Evolutionary conservation across 2,888 invertebrate species (phyloP), one percentile per base, ranked within the genome.

Genomic region (Tetheella fluctuosa): DNA sequence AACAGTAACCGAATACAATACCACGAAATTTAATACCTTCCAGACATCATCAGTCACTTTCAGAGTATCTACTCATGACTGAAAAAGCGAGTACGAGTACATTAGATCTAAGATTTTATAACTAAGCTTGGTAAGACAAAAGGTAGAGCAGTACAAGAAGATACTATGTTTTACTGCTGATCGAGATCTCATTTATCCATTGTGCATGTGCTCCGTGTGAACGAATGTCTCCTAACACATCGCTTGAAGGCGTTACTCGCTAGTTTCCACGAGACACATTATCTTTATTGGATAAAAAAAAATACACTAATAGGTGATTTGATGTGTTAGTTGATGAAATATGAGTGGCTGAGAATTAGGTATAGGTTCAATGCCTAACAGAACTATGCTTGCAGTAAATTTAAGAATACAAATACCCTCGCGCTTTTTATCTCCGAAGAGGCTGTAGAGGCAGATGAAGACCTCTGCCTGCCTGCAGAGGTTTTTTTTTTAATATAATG

Each of bases 221-320:
- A 74, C 48, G 25, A 12, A 34, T 23, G 42, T 42, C 42, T 42
- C 42, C 7, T 17, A 42, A 17, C 42, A 42, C 48, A 34, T 34
- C 10, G 7, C 20, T 48, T 12, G 42, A 60, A 68, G 62, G 62
- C 58, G 60, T 64, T 57, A 59, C 30, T 42, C 64, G 76, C 71
- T 74, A 81, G 76, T 81, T 82, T 80, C 80, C 83, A 82, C 83
- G 80, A 77, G 72, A 76, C 70, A 79, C 70, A 73, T 69, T 64
- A 68, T 64, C 59, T 67, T 74, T 78, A 75, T 75, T 69, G 65
- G 59, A 74, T 77, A 77, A 63, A 64, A 57, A 65, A 48, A n/a
- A n/a, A n/a, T n/a, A 10, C 48, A 10, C 48, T 48, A 20, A 20
- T 20, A 48, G 20, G 48, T 20, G 20, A 48, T 48, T 48, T 48